Base-by-base conservation (phyloP, 2,888 invertebrate species). In the Phyllotreta cruciferae region DNA sequence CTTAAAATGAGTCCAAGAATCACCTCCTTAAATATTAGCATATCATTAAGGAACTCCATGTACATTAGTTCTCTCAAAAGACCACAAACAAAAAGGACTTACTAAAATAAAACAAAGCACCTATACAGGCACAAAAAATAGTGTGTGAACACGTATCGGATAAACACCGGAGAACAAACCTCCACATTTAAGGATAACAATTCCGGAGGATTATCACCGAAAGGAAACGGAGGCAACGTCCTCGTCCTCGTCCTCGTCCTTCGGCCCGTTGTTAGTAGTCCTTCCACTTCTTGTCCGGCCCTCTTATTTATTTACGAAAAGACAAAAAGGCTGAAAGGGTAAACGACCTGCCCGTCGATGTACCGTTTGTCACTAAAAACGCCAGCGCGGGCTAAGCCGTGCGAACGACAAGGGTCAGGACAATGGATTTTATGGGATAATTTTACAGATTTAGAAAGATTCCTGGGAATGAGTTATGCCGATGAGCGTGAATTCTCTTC, bases 381-480 rank as follows among this genome's bases (percentile, higher is more conserved):
- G 3, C 37, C 14, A 14, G 13, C 37, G 10, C 52, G 38, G 38
- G 37, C 13, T 49, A 50, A 49, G 39, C 57, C 57, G 49, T 49
- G 57, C 42, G 57, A 57, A 57, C 35, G 57, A 57, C 57, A 57
- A 57, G 57, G 57, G 57, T 57, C 49, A 57, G 57, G 49, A 49
- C 57, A 57, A 41, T 57, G 57, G 49, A 57, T 57, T 57, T 57
- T 57, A 57, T 57, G 57, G 49, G 57, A 49, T 57, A 57, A 57
- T 57, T 57, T 57, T 50, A 57, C 57, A 47, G 41, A 57, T 57
- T 57, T 57, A 41, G 35, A 57, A 49, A 57, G 57, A 57, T 49
- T 39, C 41, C 57, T 41, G 34, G 9, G 36, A 13, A 49, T 57
- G 57, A 57, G 38, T 57, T 49, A 57, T 57, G 49, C 34, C 8